These are phyloP conservation scores for Parus major DNA, from an alignment of 2,113 vertebrate genomes.

Conservation along the genomic window DNA sequence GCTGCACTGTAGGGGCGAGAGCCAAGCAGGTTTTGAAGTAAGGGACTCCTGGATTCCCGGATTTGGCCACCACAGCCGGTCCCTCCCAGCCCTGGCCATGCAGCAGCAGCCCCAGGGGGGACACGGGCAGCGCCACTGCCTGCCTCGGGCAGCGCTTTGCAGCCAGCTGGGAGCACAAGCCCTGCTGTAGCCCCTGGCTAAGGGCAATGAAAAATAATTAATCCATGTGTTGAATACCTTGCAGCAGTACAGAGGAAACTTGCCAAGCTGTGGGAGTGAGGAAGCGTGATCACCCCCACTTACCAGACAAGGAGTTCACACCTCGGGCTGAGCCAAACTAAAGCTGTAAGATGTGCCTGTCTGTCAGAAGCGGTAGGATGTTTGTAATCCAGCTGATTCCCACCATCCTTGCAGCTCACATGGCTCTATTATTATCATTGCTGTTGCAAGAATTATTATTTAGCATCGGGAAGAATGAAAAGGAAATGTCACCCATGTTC, in stretches of 20 bases:
- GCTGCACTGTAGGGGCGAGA: neutral
- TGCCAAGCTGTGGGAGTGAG: neutral
- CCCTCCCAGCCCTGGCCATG: neutral
- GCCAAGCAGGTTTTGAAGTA: neutral
- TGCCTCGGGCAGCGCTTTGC: accelerated
- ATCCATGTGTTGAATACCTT: neutral
- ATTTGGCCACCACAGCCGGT: accelerated
- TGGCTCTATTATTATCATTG: neutral
- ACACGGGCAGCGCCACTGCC: accelerated
- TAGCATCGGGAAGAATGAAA: neutral
- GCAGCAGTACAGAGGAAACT: neutral
- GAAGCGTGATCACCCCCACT: neutral
- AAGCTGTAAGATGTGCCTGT: neutral
- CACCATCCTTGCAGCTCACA: neutral
- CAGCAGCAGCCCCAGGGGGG: neutral
- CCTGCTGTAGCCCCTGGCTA: neutral
- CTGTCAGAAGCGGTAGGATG: neutral
- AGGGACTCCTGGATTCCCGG: neutral
- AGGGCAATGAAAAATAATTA: neutral
- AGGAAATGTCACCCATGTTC: neutral
- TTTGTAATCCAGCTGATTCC: neutral
- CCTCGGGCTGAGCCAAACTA: neutral
- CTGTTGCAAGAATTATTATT: neutral
- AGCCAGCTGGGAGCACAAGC: neutral
- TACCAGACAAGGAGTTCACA: slow-evolving; percentile 14